A percentile compares a stretch with the other conserved stretches of the same genome.
These are phyloP conservation scores for Gnathochromis pfefferi DNA, from an alignment of 2,113 vertebrate genomes.

Conservation along the genomic window DNA sequence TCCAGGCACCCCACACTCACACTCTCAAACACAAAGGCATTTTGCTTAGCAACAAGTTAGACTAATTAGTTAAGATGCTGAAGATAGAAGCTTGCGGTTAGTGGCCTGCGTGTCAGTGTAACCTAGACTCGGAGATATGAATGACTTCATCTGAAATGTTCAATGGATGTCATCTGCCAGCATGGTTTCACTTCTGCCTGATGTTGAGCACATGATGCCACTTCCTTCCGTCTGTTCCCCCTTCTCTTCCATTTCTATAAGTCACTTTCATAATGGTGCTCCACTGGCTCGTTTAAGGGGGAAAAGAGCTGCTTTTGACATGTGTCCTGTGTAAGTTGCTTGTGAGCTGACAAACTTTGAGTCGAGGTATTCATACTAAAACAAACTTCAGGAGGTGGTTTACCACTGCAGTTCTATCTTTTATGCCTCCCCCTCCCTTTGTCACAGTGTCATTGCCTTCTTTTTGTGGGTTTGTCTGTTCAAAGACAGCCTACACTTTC, in stretches of 20 bases:
- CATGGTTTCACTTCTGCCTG: constrained; percentile 36
- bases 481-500: constrained; percentile 1
- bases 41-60: not conserved
- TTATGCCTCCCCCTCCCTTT: not conserved
- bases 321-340: not conserved
- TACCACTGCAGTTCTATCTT: not conserved
- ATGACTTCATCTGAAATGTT: constrained; percentile 18
- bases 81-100: not conserved
- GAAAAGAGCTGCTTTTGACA: not conserved
- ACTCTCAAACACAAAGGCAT: not conserved
- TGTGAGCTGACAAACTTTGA: not conserved
- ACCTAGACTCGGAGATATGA: not conserved
- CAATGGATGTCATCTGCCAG: not conserved
- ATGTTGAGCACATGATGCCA: constrained; percentile 19
- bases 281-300: not conserved
- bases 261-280: not conserved
- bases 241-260: not conserved
- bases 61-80: not conserved
- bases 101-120: not conserved
- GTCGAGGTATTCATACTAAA: not conserved
- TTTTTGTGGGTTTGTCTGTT: not conserved
- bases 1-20: not conserved
- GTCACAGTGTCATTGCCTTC: not conserved
- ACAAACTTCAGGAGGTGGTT: not conserved
- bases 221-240: constrained; percentile 6